A percentile compares a stretch with the other conserved stretches of the same genome.
Evolutionary conservation across 2,797 vertebrate genomes (phyloP).

Genomic region (Diplodus puntazzo): DNA sequence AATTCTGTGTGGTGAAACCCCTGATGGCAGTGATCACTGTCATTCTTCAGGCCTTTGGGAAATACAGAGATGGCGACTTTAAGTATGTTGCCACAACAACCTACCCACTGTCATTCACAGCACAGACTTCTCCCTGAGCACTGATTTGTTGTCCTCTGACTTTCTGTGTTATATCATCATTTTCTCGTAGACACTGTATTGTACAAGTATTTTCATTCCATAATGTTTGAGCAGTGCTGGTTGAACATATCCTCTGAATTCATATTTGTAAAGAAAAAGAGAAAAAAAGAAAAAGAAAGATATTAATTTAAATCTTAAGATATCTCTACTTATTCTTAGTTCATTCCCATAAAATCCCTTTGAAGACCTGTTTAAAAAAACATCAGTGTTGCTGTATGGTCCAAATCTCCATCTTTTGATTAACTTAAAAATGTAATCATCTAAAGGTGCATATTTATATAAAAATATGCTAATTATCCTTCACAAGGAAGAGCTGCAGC

Average conservation of each 20-base stretch:
- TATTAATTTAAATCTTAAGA: neutral
- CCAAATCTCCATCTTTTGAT: neutral
- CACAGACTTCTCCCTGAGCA: neutral
- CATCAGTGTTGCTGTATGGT: neutral
- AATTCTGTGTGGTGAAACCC: conserved; percentile 99
- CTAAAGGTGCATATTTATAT: neutral
- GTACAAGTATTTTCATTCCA: neutral
- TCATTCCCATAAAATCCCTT: neutral
- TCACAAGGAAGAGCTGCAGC: neutral
- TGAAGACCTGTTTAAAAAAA: neutral
- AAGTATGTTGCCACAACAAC: conserved; percentile 86
- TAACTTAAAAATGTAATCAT: neutral
- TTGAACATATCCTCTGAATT: neutral
- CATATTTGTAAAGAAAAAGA: too few species aligned
- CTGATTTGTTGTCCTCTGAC: neutral
- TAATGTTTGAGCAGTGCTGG: neutral
- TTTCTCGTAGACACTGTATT: neutral
- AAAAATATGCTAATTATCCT: neutral
- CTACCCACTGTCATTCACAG: neutral
- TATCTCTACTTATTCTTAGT: neutral
- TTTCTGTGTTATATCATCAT: neutral
- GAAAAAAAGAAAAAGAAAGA: too few species aligned
- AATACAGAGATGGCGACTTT: conserved; percentile 98
- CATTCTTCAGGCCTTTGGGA: conserved; percentile 96
- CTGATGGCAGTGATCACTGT: conserved; percentile 97